phyloP scores from a whole-genome alignment of 2,888 invertebrate genomes.

The Julus scandinavius region DNA sequence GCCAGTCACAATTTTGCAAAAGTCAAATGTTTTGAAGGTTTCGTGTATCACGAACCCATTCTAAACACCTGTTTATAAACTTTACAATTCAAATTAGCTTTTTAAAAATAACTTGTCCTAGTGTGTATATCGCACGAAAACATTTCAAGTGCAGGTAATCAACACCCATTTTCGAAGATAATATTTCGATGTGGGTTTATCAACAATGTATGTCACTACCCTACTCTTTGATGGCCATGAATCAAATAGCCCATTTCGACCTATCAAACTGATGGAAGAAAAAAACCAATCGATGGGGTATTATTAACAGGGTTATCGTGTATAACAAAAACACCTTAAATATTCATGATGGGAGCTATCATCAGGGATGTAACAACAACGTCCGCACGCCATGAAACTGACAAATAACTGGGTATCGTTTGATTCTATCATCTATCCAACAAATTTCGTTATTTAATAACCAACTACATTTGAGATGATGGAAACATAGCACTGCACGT shows the following conservation, averaged over 20 bases:
- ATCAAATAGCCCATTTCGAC: neutral
- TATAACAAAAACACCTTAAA: neutral
- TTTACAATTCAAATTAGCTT: no score
- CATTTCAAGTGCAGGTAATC: neutral
- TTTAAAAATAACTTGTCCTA: no score
- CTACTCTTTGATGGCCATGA: neutral
- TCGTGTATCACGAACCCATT: no score
- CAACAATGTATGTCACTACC: neutral
- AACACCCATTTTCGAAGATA: no score
- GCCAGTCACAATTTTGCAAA: no score
- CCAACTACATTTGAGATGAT: neutral
- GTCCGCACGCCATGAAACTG: neutral
- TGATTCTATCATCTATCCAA: neutral
- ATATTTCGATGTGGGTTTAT: neutral
- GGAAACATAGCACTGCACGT: neutral
- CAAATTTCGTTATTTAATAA: neutral
- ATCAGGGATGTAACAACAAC: neutral
- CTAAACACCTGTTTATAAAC: no score
- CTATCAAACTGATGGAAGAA: neutral
- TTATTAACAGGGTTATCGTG: neutral
- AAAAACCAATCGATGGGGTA: neutral
- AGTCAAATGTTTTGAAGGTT: no score
- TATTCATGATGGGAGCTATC: slow-evolving; percentile 5
- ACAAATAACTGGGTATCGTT: slow-evolving; percentile 8
- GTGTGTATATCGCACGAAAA: no score